Conservation (phyloP, 2,888 invertebrate genomes). For the Lomographa bimaculata region DNA sequence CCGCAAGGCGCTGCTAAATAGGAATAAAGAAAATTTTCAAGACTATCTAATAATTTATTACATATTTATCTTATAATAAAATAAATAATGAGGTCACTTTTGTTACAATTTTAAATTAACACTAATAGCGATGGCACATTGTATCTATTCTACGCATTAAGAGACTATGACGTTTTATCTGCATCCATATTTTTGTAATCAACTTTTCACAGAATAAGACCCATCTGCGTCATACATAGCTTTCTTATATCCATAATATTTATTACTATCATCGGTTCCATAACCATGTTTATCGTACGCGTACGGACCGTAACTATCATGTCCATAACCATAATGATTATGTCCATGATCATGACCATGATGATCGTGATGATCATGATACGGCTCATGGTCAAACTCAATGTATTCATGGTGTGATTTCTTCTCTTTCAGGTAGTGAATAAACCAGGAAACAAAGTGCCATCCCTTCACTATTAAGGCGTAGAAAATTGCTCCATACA, state of each 20-base stretch:
- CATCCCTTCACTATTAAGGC: conserved; percentile 61
- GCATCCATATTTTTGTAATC: not conserved
- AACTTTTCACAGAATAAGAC: conserved; percentile 60
- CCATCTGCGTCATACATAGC: conserved; percentile 68
- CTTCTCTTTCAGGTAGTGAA: conserved; percentile 66
- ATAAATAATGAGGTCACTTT: conserved; percentile 1
- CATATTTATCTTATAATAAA: too few relatives aligned
- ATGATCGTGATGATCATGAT: conserved; percentile 32
- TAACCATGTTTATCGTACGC: conserved; percentile 37
- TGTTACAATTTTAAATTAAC: not conserved
- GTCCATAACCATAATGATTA: conserved; percentile 34
- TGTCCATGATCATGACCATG: conserved; percentile 38
- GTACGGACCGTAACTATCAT: conserved; percentile 33
- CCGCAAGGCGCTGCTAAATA: too few relatives aligned
- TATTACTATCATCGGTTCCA: conserved; percentile 12
- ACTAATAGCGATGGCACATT: too few relatives aligned
- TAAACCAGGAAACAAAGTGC: conserved; percentile 68
- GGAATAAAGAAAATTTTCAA: too few relatives aligned
- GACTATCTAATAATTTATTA: too few relatives aligned
- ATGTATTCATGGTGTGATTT: conserved; percentile 52
- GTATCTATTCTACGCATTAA: not conserved
- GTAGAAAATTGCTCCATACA: conserved; percentile 68
- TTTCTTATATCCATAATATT: conserved; percentile 37
- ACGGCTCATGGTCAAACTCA: conserved; percentile 49
- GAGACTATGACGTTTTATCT: too few relatives aligned